Evolutionary conservation across 53 echinoderm and acorn worm species (phyloP).

Genomic region (Henricia sp.): DNA sequence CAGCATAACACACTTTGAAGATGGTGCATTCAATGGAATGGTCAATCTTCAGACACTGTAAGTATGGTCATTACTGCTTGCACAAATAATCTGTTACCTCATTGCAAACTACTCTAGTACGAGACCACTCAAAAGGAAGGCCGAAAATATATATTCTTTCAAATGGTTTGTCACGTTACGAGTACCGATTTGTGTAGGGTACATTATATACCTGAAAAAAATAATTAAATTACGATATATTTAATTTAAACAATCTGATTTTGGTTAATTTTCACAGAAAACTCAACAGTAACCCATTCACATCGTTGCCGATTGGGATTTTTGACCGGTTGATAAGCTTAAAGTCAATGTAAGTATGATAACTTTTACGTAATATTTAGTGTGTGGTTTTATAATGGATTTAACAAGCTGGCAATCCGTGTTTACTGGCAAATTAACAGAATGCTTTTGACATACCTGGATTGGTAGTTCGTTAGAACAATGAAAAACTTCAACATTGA

Average conservation of each 20-base stretch:
- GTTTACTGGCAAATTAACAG: too few relatives aligned
- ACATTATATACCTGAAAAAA: too few relatives aligned
- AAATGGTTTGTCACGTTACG: too few relatives aligned
- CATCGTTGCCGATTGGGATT: constrained; percentile 62
- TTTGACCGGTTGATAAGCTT: constrained; percentile 70
- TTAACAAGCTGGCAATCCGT: too few relatives aligned
- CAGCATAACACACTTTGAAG: constrained; percentile 39
- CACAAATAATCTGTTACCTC: too few relatives aligned
- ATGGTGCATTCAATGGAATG: constrained; percentile 36
- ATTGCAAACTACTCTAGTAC: too few relatives aligned
- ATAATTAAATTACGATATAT: neutral
- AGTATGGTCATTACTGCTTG: constrained; percentile 4
- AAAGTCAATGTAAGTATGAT: constrained; percentile 68
- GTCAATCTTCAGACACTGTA: constrained; percentile 33
- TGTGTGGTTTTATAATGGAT: neutral
- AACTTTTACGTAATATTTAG: neutral
- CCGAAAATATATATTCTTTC: too few relatives aligned
- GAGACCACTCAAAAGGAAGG: too few relatives aligned
- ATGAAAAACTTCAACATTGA: too few relatives aligned
- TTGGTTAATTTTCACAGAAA: constrained; percentile 44
- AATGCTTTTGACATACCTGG: too few relatives aligned
- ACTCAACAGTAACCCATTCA: constrained; percentile 63
- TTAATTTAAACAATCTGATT: neutral
- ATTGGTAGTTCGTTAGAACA: too few relatives aligned
- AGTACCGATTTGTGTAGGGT: too few relatives aligned